These are phyloP conservation scores for Gnathonemus longibarbis DNA, from an alignment of 2,113 vertebrate genomes.

Conservation along the genomic window DNA sequence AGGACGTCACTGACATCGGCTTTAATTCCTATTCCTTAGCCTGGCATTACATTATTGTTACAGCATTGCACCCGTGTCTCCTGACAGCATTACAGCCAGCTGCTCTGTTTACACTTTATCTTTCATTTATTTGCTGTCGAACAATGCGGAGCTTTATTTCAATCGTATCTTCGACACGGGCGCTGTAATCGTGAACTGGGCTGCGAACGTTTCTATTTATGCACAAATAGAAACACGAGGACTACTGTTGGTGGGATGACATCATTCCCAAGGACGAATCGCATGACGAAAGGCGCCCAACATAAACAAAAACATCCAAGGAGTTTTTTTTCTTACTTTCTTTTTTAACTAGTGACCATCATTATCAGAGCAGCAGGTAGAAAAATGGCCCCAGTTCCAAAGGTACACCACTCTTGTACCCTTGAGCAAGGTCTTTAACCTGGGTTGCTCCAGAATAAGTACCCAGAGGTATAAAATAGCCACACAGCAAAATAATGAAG, in stretches of 20 bases:
- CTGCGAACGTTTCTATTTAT: not conserved
- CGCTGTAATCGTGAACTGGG: not conserved
- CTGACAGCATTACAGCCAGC: not conserved
- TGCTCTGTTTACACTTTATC: not conserved
- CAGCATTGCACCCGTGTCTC: not conserved
- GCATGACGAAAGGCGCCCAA: not conserved
- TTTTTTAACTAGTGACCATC: not conserved
- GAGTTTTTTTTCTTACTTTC: not conserved
- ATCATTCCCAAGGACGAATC: not conserved
- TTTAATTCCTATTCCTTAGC: not conserved
- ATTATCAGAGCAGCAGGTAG: not conserved
- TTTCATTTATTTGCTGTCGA: not conserved
- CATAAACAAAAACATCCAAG: not conserved
- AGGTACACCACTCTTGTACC: not conserved
- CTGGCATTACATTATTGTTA: not conserved
- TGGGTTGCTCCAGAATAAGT: not conserved
- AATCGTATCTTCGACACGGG: not conserved
- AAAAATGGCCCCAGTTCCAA: not conserved
- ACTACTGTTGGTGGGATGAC: not conserved
- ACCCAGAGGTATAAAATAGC: not conserved
- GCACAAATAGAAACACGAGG: not conserved
- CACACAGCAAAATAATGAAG: not conserved
- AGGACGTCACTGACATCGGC: slow-evolving; percentile 16
- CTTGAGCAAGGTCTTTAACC: not conserved
- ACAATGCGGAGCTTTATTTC: not conserved